phyloP scores from a whole-genome alignment of 2,888 invertebrate species.

The Ryuthela nishihirai region DNA sequence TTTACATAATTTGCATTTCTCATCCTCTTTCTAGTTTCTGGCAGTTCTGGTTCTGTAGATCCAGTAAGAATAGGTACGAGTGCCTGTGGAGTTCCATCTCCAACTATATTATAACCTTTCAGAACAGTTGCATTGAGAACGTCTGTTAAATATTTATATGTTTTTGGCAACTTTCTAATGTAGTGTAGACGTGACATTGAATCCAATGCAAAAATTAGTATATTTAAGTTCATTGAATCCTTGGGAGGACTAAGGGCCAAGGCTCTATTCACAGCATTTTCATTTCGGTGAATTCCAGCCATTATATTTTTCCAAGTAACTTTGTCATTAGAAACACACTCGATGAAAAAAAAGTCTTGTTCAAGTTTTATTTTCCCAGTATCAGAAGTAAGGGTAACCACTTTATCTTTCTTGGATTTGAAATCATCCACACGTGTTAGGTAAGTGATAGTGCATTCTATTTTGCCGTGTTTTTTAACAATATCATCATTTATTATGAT shows the following conservation, averaged over 20 bases:
- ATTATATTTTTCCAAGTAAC: constrained; percentile 64
- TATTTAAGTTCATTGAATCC: constrained; percentile 60
- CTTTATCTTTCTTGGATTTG: constrained; percentile 37
- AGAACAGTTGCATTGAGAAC: constrained; percentile 62
- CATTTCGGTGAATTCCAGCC: constrained; percentile 59
- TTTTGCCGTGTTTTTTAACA: constrained; percentile 1
- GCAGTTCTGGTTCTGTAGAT: constrained; percentile 70
- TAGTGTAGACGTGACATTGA: constrained; percentile 79
- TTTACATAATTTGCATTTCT: constrained; percentile 63
- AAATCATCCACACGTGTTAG: constrained; percentile 43
- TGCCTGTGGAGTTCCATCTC: constrained; percentile 65
- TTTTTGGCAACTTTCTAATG: constrained; percentile 70
- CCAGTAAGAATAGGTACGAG: constrained; percentile 83
- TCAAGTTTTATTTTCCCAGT: constrained; percentile 40
- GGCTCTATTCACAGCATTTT: constrained; percentile 46
- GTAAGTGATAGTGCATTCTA: constrained; percentile 16
- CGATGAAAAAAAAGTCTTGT: constrained; percentile 47
- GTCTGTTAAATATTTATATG: constrained; percentile 64
- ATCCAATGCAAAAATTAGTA: constrained; percentile 83
- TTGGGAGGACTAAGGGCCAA: constrained; percentile 56
- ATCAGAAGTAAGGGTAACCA: constrained; percentile 43
- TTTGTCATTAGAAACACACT: constrained; percentile 44
- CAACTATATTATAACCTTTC: constrained; percentile 75
- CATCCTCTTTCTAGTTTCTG: constrained; percentile 71
- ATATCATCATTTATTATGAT: not conserved